phyloP scores from a whole-genome alignment of 2,888 invertebrate genomes.

The Coleophora deauratella region DNA sequence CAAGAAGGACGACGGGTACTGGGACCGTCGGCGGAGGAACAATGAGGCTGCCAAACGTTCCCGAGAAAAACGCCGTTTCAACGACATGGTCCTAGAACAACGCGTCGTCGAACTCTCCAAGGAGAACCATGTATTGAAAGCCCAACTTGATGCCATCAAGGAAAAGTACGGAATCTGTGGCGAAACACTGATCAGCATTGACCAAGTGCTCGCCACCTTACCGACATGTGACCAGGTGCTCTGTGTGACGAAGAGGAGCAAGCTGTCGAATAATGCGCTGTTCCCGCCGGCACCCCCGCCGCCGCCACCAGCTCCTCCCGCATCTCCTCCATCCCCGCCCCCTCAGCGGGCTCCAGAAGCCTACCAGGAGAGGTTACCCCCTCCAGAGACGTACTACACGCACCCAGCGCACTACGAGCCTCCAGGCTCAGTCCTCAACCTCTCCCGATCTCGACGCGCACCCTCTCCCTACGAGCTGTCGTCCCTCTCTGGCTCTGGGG shows the following conservation, averaged over 20 bases:
- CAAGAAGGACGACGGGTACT: slow-evolving; percentile 97
- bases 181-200: slow-evolving; percentile 89
- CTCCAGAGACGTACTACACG: slow-evolving; percentile 63
- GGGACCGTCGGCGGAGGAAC: slow-evolving; percentile 96
- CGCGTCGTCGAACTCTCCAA: slow-evolving; percentile 94
- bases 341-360: slow-evolving; percentile 71
- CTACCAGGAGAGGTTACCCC: slow-evolving; percentile 63
- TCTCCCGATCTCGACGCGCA: slow-evolving; percentile 77
- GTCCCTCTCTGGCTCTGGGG: slow-evolving; percentile 79
- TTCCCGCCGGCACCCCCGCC: slow-evolving; percentile 74
- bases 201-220: slow-evolving; percentile 89
- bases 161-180: slow-evolving; percentile 94
- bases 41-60: slow-evolving; percentile 98
- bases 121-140: slow-evolving; percentile 95
- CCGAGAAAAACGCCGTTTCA: slow-evolving; percentile 95
- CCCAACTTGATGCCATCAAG: slow-evolving; percentile 93
- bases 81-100: slow-evolving; percentile 97
- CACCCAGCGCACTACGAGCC: slow-evolving; percentile 74
- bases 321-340: slow-evolving; percentile 67
- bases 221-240: slow-evolving; percentile 90
- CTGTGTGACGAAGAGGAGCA: slow-evolving; percentile 84
- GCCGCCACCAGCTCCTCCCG: slow-evolving; percentile 65
- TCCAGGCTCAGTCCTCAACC: slow-evolving; percentile 80
- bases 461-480: slow-evolving; percentile 88
- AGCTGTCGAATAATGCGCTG: slow-evolving; percentile 57